Evolutionary conservation across 2,797 vertebrate genomes (phyloP).

Genomic region (Artibeus lituratus): DNA sequence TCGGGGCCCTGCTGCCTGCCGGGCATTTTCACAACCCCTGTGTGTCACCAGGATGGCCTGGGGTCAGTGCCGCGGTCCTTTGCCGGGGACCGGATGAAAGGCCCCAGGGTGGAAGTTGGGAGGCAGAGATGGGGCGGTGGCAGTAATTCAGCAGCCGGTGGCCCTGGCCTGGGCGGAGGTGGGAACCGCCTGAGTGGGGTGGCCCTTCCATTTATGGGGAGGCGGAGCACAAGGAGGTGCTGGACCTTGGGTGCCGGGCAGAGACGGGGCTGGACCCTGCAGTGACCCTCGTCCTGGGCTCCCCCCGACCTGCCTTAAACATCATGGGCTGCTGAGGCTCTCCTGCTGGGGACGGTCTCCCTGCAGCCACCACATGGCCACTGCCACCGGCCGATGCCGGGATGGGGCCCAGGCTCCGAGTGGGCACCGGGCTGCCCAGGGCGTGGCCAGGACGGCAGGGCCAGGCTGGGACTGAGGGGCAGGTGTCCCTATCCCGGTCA

Average conservation of each 20-base stretch:
- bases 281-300: not conserved
- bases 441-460: not conserved
- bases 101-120: accelerated
- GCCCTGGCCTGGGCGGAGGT: accelerated
- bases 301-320: not conserved
- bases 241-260: accelerated
- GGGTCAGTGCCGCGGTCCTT: accelerated
- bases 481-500: accelerated
- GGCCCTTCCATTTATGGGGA: not conserved
- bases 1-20: not conserved
- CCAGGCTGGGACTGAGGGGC: not conserved
- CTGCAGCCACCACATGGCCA: too few relatives aligned
- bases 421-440: accelerated
- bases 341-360: not conserved
- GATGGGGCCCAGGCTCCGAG: not conserved
- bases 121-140: not conserved
- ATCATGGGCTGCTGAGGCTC: not conserved
- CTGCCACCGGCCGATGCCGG: not conserved
- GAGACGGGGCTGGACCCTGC: not conserved
- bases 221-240: not conserved
- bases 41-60: accelerated
- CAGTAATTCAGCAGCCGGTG: not conserved
- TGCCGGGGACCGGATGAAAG: accelerated
- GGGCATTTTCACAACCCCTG: accelerated
- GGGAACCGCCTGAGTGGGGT: accelerated